A percentile compares a stretch with the other conserved stretches of the same genome.
Evolutionary conservation across 2,797 vertebrate genomes (phyloP).

Genomic region (Pangasius krempfi): DNA sequence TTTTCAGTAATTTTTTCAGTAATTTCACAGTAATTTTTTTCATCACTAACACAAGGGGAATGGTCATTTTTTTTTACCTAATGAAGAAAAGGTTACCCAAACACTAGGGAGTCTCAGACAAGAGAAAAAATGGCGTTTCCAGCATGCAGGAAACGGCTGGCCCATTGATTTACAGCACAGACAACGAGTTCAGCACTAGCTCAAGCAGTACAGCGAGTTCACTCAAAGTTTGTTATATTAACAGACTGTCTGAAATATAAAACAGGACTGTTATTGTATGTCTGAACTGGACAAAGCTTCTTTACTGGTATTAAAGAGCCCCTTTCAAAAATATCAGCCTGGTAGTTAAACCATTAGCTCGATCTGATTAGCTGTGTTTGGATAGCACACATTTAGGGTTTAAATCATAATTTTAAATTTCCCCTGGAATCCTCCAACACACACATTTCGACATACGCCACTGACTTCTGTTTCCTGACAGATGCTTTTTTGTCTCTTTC

Average conservation of each 20-base stretch:
- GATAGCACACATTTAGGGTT: slow-evolving; percentile 4
- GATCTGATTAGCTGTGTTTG: slow-evolving; percentile 21
- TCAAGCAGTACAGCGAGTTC: slow-evolving; percentile 2
- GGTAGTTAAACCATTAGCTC: neutral
- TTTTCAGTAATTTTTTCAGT: too few species aligned
- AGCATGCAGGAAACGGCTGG: slow-evolving; percentile 16
- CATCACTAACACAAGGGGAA: neutral
- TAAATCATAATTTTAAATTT: slow-evolving; percentile 36
- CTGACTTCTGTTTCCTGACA: neutral
- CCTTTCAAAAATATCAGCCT: neutral
- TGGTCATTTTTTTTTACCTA: neutral
- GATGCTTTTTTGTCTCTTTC: neutral
- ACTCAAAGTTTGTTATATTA: slow-evolving; percentile 19
- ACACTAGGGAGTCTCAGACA: neutral
- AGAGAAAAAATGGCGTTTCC: slow-evolving; percentile 3
- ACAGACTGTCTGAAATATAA: neutral
- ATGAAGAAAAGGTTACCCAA: neutral
- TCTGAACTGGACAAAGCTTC: neutral
- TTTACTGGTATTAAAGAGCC: slow-evolving; percentile 2
- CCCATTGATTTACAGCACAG: slow-evolving; percentile 22
- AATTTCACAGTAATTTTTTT: too few species aligned
- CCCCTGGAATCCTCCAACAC: slow-evolving; percentile 21
- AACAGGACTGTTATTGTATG: slow-evolving; percentile 30
- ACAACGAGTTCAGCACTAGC: neutral
- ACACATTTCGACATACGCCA: neutral